Base-by-base conservation (phyloP, 2,888 invertebrate species). In the Phania funesta region DNA sequence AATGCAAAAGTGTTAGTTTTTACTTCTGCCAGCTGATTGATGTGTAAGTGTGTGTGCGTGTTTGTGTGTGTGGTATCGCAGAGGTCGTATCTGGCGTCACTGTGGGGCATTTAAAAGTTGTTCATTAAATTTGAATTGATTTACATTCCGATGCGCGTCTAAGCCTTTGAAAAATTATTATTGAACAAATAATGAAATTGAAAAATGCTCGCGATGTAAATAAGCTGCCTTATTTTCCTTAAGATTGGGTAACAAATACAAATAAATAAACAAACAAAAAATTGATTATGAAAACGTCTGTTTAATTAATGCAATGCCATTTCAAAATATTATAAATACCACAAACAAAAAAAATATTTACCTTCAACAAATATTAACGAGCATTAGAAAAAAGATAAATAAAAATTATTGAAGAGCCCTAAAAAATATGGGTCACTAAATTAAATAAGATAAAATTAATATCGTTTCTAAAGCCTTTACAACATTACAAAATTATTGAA, bases 401-500 rank as follows among this genome's bases (percentile, higher is more conserved):
- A 70, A 48, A 35, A 81, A 83, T 52, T 74, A 70, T 73, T 67
- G 62, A 67, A 71, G n/a, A 60, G 20, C 35, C 67, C 60, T 48
- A 67, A n/a, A n/a, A n/a, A 62, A 83, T 75, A 67, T 78, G 78
- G 83, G 83, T 80, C 83, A 83, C 54, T 70, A 73, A 70, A 80
- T 62, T 41, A 18, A 35, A 35, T n/a, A 20, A 58, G 24, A 29
- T 18, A 44, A 67, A 41, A 52, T 8, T 32, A 18, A 18, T 18
- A 1, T 18, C 6, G 3, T 41, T 26, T n/a, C 35, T 13, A 70
- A 64, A 24, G 26, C 50, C 6, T 29, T 60, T 18, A 29, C 20
- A 18, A 5, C 18, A 41, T 52, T 35, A 8, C 26, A 35, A 56
- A 70, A 32, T 56, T 54, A 26, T 11, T 58, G 1, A 52, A 62